Evolutionary conservation across 2,113 vertebrate genomes (phyloP).

Genomic region (Dasypus novemcinctus): DNA sequence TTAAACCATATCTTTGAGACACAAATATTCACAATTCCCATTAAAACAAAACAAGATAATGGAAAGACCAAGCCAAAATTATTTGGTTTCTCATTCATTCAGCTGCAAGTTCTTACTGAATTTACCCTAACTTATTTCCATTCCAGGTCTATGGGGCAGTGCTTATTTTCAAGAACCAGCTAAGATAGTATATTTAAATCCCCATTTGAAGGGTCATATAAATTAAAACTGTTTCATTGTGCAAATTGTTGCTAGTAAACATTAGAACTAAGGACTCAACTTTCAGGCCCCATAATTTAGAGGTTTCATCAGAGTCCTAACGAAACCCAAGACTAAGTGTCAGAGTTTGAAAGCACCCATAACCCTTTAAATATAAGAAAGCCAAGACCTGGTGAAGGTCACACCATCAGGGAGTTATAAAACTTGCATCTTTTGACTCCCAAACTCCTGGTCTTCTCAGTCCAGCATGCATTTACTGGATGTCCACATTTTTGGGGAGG

Average conservation of each 20-base stretch:
- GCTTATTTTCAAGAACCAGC: not conserved
- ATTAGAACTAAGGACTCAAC: not conserved
- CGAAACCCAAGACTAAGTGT: not conserved
- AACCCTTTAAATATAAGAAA: not conserved
- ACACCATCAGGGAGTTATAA: not conserved
- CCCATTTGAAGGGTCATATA: not conserved
- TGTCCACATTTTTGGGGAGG: not conserved
- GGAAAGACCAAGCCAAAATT: not conserved
- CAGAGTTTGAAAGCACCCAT: not conserved
- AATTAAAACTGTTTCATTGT: not conserved
- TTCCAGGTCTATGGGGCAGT: not conserved
- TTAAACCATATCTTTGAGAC: not conserved
- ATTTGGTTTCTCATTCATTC: not conserved
- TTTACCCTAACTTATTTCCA: not conserved
- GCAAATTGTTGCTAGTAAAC: not conserved
- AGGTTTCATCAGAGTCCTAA: no score
- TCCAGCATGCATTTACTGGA: not conserved
- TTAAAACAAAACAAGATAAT: not conserved
- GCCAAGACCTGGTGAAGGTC: not conserved
- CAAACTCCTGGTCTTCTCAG: not conserved
- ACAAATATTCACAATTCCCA: not conserved
- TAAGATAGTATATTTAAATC: not conserved
- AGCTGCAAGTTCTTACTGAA: not conserved
- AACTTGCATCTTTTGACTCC: not conserved
- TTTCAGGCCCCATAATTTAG: not conserved